Base-by-base conservation (phyloP, 2,797 vertebrate genomes). In the Sebastes glaucus region DNA sequence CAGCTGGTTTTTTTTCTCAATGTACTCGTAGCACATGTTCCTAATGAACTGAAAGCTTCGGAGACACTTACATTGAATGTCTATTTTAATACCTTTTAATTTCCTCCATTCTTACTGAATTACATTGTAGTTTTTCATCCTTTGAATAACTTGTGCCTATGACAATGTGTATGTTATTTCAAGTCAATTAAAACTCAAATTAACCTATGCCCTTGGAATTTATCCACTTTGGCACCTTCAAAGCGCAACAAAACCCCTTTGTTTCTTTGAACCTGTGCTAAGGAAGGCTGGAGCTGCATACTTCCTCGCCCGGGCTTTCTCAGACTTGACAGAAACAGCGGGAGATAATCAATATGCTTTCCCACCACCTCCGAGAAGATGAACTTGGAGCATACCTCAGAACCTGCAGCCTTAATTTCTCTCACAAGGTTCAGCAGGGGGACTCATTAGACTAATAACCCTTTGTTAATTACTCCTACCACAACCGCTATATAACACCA, bases 301-400 rank as follows among this genome's bases (percentile, higher is more conserved):
- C 72, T 62, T 89, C 60, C 81, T 84, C 59, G 4, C 32, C 46
- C 3, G 8, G 80, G 88, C 83, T 90, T 88, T 91, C 83, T 82
- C 74, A 74, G 83, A 74, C 90, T 88, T 89, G 86, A 92, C 88
- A 88, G 82, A 89, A 89, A 62, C 92, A 93, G 90, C 85, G 61
- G 89, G 90, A 88, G 88, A 85, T 85, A 93, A 95, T 95, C 94
- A 74, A 96, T 96, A 94, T 60, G 59, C 87, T 91, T 74, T 81
- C 80, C 74, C 82, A 83, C 83, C 77, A 88, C 84, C 88, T 90
- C 76, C 76, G 59, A 64, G 64, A 86, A 85, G 80, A 92, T 85
- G 68, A 87, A 91, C 76, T 83, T 52, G 30, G 59, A 88, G 80
- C 60, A 65, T 27, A 88, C 66, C 79, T 71, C 71, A 74, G 75